These are phyloP conservation scores for Enoplosus armatus DNA, from an alignment of 2,797 vertebrate species.

Conservation along the genomic window DNA sequence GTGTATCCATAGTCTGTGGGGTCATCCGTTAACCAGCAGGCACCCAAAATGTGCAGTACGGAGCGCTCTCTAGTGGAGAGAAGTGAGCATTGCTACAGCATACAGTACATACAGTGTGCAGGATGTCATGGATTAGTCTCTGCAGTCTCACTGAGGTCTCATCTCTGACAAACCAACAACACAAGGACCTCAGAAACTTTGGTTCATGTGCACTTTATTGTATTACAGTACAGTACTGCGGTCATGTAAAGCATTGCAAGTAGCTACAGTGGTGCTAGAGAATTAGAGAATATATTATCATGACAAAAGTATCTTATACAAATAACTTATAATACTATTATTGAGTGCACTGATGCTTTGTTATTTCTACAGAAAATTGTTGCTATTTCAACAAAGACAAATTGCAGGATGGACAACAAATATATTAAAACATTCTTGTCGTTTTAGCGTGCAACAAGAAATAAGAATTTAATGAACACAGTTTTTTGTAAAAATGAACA, in stretches of 20 bases:
- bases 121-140: not conserved
- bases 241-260: conserved; percentile 77
- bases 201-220: conserved; percentile 75
- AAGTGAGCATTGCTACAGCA: not conserved
- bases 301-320: conserved; percentile 61
- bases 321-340: conserved; percentile 60
- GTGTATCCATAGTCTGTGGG: not conserved
- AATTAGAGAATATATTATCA: conserved; percentile 60
- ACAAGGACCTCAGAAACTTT: not conserved
- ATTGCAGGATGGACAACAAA: conserved; percentile 34
- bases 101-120: not conserved
- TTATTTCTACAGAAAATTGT: conserved; percentile 34
- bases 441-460: conserved; percentile 10
- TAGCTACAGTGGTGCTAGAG: conserved; percentile 72
- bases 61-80: conserved; percentile 60
- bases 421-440: conserved; percentile 33
- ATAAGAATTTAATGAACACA: conserved; percentile 6
- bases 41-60: not conserved
- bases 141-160: not conserved
- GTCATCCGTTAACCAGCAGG: conserved; percentile 25
- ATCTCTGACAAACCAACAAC: conserved; percentile 25
- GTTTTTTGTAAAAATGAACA: conserved; percentile 7
- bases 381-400: conserved; percentile 10
- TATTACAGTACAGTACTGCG: conserved; percentile 75
- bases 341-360: conserved; percentile 22